Evolutionary conservation across 2,888 invertebrate genomes (phyloP).

Genomic region (Pollenia labialis): DNA sequence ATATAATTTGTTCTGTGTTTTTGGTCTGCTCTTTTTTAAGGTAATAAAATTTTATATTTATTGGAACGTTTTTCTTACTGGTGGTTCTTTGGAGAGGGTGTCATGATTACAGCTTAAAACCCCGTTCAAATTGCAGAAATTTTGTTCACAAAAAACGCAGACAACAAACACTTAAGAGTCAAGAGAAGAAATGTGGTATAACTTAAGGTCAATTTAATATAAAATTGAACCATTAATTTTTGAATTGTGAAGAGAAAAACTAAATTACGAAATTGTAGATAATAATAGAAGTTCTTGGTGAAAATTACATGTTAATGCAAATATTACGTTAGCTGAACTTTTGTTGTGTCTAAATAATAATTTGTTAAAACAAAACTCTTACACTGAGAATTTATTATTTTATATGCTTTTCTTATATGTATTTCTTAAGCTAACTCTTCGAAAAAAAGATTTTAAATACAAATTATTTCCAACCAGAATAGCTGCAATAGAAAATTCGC

Average conservation of each 20-base stretch:
- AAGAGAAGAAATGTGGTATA: background rate
- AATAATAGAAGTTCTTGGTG: background rate
- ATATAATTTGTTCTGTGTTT: background rate
- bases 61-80: slow-evolving; percentile 41
- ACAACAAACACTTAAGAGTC: slow-evolving; percentile 37
- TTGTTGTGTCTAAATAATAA: too few species aligned
- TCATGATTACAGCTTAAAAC: slow-evolving; percentile 45
- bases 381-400: too few species aligned
- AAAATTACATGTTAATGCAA: background rate
- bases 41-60: slow-evolving; percentile 63
- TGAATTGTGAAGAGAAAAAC: slow-evolving; percentile 23
- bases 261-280: background rate
- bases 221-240: slow-evolving; percentile 66
- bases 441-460: too few species aligned
- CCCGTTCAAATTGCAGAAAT: slow-evolving; percentile 29
- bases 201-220: slow-evolving; percentile 57
- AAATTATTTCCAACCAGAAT: too few species aligned
- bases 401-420: too few species aligned
- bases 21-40: background rate
- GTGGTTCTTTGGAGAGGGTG: slow-evolving; percentile 6
- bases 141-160: slow-evolving; percentile 26
- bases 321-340: too few species aligned
- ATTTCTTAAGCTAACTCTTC: too few species aligned
- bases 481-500: too few species aligned
- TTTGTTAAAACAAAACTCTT: too few species aligned